Percentiles rank a stretch among this genome's conserved stretches.
Evolutionary conservation across 2,888 invertebrate genomes (phyloP).

Genomic region (Copidosoma aretas): DNA sequence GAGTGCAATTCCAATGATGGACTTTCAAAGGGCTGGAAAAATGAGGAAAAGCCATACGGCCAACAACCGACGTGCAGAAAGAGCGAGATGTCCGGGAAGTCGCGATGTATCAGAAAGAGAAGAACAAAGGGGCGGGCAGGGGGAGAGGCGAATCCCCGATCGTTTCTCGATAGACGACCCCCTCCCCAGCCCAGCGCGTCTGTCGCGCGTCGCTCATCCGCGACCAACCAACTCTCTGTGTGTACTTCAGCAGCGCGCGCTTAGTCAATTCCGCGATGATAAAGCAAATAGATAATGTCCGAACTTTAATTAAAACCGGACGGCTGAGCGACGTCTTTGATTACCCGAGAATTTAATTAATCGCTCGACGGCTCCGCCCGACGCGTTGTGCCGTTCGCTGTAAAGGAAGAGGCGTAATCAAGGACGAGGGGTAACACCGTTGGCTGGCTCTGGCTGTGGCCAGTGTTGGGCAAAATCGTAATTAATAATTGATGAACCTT

Average conservation of each 20-base stretch:
- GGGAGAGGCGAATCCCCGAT: conserved; percentile 39
- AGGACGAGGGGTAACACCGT: not conserved
- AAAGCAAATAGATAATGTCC: conserved; percentile 63
- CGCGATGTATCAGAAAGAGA: conserved; percentile 33
- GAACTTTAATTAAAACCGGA: conserved; percentile 63
- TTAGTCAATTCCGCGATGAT: conserved; percentile 60
- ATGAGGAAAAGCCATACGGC: not conserved
- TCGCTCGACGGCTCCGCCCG: conserved; percentile 50
- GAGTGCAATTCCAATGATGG: conserved; percentile 35
- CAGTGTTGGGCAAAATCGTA: no score
- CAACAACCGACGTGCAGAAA: not conserved
- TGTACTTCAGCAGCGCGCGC: no score
- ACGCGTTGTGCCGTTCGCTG: conserved; percentile 24
- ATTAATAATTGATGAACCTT: no score
- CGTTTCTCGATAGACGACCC: conserved; percentile 48
- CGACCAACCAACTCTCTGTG: no score
- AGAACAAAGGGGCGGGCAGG: conserved; percentile 5
- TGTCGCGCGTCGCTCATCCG: conserved; percentile 36
- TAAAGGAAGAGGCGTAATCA: conserved; percentile 8
- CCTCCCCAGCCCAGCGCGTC: conserved; percentile 19
- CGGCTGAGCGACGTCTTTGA: conserved; percentile 63
- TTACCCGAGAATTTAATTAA: conserved; percentile 63
- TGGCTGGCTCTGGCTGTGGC: no score
- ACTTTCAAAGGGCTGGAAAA: conserved; percentile 17
- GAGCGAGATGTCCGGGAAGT: conserved; percentile 18